These are phyloP conservation scores for Geopemphigus sp. DNA, from an alignment of 1,140 invertebrate genomes.

Conservation along the genomic window DNA sequence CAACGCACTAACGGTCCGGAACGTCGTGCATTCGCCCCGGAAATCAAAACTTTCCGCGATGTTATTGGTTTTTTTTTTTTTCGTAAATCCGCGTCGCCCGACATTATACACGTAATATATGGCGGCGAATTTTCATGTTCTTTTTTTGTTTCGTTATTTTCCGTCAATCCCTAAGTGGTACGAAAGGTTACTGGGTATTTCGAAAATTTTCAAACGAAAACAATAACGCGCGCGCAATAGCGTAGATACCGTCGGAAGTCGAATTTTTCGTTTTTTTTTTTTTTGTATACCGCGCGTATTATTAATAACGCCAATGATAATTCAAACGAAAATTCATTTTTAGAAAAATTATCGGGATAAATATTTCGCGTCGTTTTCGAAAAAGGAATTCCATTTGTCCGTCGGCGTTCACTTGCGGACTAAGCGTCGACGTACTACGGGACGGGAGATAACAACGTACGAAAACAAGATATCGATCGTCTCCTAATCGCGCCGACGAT, in stretches of 20 bases:
- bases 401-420: too few relatives aligned
- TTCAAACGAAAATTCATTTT: too few relatives aligned
- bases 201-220: constrained; percentile 3
- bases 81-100: background rate
- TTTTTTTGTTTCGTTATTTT: background rate
- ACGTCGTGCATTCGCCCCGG: background rate
- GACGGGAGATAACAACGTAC: too few relatives aligned
- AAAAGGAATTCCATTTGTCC: too few relatives aligned
- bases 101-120: constrained; percentile 18
- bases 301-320: too few relatives aligned
- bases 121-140: background rate
- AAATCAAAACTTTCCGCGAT: constrained; percentile 1
- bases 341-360: too few relatives aligned
- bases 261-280: background rate
- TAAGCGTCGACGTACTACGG: too few relatives aligned
- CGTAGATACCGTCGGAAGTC: background rate
- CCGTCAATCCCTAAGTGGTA: background rate
- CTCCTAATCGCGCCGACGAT: too few relatives aligned
- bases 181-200: constrained; percentile 17
- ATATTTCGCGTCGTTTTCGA: too few relatives aligned
- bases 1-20: constrained; percentile 1
- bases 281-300: background rate
- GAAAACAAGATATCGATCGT: too few relatives aligned
- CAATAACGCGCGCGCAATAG: too few relatives aligned
- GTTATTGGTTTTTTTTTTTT: background rate